A percentile compares a stretch with the other conserved stretches of the same genome.
These are phyloP conservation scores for Ctenoplectra terminalis DNA, from an alignment of 1,140 invertebrate genomes.

Conservation along the genomic window DNA sequence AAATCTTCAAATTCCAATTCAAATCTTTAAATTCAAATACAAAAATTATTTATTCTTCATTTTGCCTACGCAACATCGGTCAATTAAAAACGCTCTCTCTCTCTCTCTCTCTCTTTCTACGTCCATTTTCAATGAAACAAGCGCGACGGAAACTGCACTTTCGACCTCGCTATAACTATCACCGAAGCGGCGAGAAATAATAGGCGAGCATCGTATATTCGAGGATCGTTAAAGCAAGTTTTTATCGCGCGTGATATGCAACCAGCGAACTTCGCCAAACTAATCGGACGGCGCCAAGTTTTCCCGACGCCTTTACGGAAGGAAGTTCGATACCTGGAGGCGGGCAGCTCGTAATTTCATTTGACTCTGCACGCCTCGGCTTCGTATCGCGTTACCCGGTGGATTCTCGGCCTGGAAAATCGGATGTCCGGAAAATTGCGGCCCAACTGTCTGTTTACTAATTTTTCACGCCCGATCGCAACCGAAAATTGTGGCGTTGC, in stretches of 20 bases:
- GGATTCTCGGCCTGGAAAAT: not conserved
- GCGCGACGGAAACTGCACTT: not conserved
- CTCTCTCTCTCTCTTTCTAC: too few species aligned
- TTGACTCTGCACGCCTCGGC: not conserved
- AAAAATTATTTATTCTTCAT: too few species aligned
- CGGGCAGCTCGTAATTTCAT: constrained; percentile 19
- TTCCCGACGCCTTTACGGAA: not conserved
- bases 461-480: not conserved
- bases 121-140: too few species aligned
- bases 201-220: not conserved
- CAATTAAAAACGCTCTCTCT: too few species aligned
- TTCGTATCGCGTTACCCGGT: constrained; percentile 1
- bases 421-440: not conserved
- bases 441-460: not conserved
- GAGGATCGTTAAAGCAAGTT: not conserved
- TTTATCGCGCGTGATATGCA: not conserved
- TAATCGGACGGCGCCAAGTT: not conserved
- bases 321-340: constrained; percentile 4
- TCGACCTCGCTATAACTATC: not conserved
- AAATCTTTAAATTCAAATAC: too few species aligned
- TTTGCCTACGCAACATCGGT: too few species aligned
- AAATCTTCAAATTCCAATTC: not conserved
- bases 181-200: not conserved
- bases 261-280: not conserved
- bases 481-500: not conserved